These are phyloP conservation scores for Embiotoca jacksoni DNA, from an alignment of 2,113 vertebrate genomes.

Conservation along the genomic window DNA sequence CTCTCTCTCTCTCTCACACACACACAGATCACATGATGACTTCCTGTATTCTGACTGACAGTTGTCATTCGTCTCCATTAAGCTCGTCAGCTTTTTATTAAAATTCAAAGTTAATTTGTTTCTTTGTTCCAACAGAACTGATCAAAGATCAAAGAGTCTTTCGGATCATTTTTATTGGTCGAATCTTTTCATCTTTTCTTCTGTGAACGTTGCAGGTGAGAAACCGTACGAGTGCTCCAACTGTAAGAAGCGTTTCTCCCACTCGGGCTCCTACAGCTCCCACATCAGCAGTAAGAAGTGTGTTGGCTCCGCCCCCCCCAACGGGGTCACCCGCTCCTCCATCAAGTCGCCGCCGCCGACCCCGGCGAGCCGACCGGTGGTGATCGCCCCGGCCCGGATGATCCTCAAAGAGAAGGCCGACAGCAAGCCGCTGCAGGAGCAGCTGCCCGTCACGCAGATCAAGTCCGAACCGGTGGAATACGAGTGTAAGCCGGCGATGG, in stretches of 20 bases:
- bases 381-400: slow-evolving; percentile 88
- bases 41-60: no score
- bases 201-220: slow-evolving; percentile 86
- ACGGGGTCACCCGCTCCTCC: slow-evolving; percentile 87
- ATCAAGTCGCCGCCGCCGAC: slow-evolving; percentile 88
- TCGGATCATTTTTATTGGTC: no score
- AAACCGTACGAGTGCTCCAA: slow-evolving; percentile 99
- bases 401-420: slow-evolving; percentile 93
- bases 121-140: no score
- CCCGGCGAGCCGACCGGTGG: slow-evolving; percentile 84
- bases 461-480: slow-evolving; percentile 98
- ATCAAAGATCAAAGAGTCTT: no score
- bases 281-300: slow-evolving; percentile 99
- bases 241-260: slow-evolving; percentile 99
- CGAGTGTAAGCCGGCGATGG: slow-evolving; percentile 91
- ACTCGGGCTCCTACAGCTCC: slow-evolving; percentile 99
- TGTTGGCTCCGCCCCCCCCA: slow-evolving; percentile 88
- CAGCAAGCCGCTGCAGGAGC: slow-evolving; percentile 94
- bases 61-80: no score
- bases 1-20: no score
- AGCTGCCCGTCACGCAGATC: slow-evolving; percentile 96
- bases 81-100: no score
- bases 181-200: not conserved
- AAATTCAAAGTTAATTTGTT: no score
- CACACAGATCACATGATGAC: no score